phyloP scores from a whole-genome alignment of 2,113 vertebrate species.

The human (Homo sapiens) region GRCh38 chr1:55636001-55636500 shows the following conservation, averaged over 20 bases:
- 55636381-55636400: background rate
- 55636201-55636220: constrained; percentile 62
- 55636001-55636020: constrained; percentile 79
- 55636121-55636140: constrained; percentile 60
- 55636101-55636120: constrained; percentile 59
- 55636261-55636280: background rate
- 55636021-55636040: constrained; percentile 73
- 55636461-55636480: background rate
- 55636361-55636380: accelerated
- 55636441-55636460: background rate
- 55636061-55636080: constrained; percentile 80
- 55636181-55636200: constrained; percentile 5
- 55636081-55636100: constrained; percentile 52
- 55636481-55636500: constrained; percentile 22
- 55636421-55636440: background rate
- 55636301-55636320: background rate
- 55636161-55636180: constrained; percentile 69
- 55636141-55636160: constrained; percentile 67
- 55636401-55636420: background rate
- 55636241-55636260: constrained; percentile 44
- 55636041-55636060: constrained; percentile 72
- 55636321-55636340: background rate
- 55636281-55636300: constrained; percentile 16
- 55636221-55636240: constrained; percentile 55
- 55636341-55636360: background rate